Percentiles rank a stretch among this genome's conserved stretches.
phyloP scores from a whole-genome alignment of 2,113 vertebrate species.

The Saguinus imperator region DNA sequence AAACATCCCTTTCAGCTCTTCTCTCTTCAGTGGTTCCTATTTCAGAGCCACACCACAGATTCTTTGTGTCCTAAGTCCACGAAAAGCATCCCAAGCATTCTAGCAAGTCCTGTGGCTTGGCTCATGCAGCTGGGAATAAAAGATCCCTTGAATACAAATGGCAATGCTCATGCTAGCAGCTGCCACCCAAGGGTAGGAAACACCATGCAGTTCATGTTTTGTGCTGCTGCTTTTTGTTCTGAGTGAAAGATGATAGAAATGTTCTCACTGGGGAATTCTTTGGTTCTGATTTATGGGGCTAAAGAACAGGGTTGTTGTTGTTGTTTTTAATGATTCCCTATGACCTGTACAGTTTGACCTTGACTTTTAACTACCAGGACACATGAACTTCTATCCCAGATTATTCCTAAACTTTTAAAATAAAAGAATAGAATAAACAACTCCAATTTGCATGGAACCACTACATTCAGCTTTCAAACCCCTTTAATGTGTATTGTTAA shows the following conservation, averaged over 20 bases:
- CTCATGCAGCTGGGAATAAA: slow-evolving; percentile 66
- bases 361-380: slow-evolving; percentile 36
- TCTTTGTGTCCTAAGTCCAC: slow-evolving; percentile 49
- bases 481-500: background rate
- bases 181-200: slow-evolving; percentile 46
- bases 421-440: background rate
- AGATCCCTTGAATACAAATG: slow-evolving; percentile 55
- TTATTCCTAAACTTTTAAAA: slow-evolving; percentile 20
- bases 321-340: slow-evolving; percentile 34
- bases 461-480: background rate
- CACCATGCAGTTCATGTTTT: background rate
- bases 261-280: slow-evolving; percentile 24
- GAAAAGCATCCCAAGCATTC: slow-evolving; percentile 66
- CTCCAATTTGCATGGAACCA: background rate
- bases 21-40: background rate
- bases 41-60: slow-evolving; percentile 45
- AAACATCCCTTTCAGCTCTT: slow-evolving; percentile 40
- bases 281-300: background rate
- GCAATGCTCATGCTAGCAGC: slow-evolving; percentile 45
- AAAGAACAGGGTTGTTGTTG: background rate
- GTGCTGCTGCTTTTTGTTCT: background rate
- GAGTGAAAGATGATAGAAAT: slow-evolving; percentile 39
- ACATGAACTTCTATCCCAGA: background rate
- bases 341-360: slow-evolving; percentile 10
- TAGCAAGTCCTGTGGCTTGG: slow-evolving; percentile 67